Base-by-base conservation (phyloP, 2,888 invertebrate species). In the Actias luna region DNA sequence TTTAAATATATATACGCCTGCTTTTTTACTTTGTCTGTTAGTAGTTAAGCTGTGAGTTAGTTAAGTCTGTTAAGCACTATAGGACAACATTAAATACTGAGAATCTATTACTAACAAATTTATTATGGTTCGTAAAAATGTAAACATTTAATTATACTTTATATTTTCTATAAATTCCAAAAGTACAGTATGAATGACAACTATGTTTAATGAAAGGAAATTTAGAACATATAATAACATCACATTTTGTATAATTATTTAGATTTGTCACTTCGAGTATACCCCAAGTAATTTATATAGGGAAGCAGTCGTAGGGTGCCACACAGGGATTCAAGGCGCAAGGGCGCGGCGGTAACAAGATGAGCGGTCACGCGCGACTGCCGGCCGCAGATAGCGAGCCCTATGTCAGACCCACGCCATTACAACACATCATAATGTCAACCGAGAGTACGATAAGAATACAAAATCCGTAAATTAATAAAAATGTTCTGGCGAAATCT, bases 341-440 rank as follows among this genome's bases (percentile, higher is more conserved):
- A 61, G 67, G 72, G 70, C 70, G 72, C 67, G 72, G 70, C 70
- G 72, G 76, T 85, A 85, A 88, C 79, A 82, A 88, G 87, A 89
- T 89, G 89, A 84, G 82, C 81, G 84, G 87, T 84, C 88, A 89
- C 89, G 89, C 83, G 80, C 84, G 79, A 64, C 84, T 85, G 87
- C 68, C 71, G 67, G 68, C 69, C 70, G 67, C 76, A 74, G 88
- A 88, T 88, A 87, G 76, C 78, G 74, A 68, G 64, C 67, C 74
- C 77, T 73, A 69, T 67, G 68, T 71, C 76, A 67, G 61, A 67
- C 67, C 64, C 65, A 60, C 67, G 69, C 71, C 68, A 75, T 72
- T 66, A 75, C 68, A 72, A 72, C 79, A 79, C 79, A 77, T 73
- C 73, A 73, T 79, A 75, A 74, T 75, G 68, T 57, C 31, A 63